phyloP scores from a whole-genome alignment of 2,113 vertebrate genomes.

The Felis chaus region DNA sequence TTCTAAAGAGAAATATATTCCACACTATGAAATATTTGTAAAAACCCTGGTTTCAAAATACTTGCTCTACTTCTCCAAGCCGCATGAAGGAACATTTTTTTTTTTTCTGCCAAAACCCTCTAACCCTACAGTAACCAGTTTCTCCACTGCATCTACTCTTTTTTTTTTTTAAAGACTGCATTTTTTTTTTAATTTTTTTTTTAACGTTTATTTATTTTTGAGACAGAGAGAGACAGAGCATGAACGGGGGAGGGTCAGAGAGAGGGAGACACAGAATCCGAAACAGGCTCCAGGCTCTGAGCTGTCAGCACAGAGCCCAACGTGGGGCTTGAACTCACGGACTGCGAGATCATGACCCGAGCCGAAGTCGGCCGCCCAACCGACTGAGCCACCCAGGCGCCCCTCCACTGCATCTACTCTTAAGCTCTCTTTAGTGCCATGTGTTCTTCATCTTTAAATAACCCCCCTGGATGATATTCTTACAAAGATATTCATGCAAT shows the following conservation, averaged over 20 bases:
- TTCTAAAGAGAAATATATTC: neutral
- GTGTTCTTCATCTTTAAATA: constrained; percentile 2
- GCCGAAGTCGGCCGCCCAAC: too few species aligned
- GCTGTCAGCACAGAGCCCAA: too few species aligned
- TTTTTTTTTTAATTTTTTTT: too few species aligned
- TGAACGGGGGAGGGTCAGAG: too few species aligned
- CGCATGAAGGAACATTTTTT: neutral
- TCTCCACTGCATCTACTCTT: neutral
- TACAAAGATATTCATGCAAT: neutral
- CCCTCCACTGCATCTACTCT: neutral
- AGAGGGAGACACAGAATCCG: too few species aligned
- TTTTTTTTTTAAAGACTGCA: too few species aligned
- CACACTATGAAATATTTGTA: constrained; percentile 7
- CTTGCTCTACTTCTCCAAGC: constrained; percentile 14
- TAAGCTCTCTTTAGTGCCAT: neutral
- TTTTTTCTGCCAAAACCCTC: neutral
- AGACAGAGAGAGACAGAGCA: too few species aligned
- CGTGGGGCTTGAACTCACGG: too few species aligned
- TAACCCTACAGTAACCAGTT: neutral
- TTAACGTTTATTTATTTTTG: too few species aligned
- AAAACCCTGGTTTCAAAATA: constrained; percentile 51
- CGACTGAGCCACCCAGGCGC: too few species aligned
- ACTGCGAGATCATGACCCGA: too few species aligned
- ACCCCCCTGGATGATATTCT: neutral
- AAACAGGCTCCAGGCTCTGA: too few species aligned